phyloP scores from a whole-genome alignment of 2,113 vertebrate genomes.

The Triplophysa siluroides region DNA sequence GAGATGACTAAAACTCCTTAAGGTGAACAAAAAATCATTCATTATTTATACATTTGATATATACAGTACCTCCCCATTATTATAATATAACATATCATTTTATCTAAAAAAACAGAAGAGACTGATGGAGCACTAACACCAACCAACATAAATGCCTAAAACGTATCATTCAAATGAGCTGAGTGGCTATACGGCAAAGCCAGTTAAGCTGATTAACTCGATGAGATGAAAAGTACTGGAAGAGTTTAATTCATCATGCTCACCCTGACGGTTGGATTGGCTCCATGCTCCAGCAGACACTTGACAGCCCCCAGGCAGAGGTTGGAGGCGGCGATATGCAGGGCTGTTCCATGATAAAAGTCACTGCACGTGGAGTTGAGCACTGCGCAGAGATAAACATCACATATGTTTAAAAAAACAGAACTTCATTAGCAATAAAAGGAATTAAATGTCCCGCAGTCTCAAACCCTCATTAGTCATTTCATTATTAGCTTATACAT shows the following conservation, averaged over 20 bases:
- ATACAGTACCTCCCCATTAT: too few relatives aligned
- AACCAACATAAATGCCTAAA: not conserved
- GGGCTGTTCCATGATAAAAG: slow-evolving; percentile 86
- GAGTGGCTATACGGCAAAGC: not conserved
- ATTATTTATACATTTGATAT: too few relatives aligned
- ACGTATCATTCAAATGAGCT: not conserved
- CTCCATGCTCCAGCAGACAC: slow-evolving; percentile 90
- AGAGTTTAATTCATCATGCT: not conserved
- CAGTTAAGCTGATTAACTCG: not conserved
- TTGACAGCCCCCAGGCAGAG: slow-evolving; percentile 90
- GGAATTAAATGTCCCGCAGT: slow-evolving; percentile 2
- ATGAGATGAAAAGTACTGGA: not conserved
- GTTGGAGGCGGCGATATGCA: slow-evolving; percentile 92
- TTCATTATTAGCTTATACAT: not conserved
- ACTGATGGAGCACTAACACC: too few relatives aligned
- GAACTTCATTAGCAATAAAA: not conserved
- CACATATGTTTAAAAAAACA: not conserved
- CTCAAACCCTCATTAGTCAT: slow-evolving; percentile 1
- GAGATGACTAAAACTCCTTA: too few relatives aligned
- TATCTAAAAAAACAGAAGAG: too few relatives aligned
- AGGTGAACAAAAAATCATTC: too few relatives aligned
- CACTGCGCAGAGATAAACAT: slow-evolving; percentile 67
- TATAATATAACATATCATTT: too few relatives aligned
- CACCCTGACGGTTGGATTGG: slow-evolving; percentile 84
- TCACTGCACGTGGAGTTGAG: slow-evolving; percentile 91